Base-by-base conservation (phyloP, 2,113 vertebrate species). In the Grammomys surdaster region DNA sequence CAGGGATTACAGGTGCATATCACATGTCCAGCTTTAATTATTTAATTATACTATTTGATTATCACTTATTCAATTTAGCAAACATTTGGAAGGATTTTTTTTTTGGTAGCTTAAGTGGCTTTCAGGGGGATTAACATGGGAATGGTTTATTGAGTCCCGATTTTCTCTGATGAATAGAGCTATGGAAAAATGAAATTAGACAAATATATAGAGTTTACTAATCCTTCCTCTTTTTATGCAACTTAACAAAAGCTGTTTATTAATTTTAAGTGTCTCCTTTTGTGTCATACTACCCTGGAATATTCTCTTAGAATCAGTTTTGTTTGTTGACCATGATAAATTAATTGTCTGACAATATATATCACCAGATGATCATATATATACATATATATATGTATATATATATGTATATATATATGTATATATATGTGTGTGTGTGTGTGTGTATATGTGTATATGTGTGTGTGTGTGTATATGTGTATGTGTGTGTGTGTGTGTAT, bases 11-110 rank as follows among this genome's bases (percentile, higher is more conserved):
- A 63, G 40, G 54, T 20, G 8, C 14, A 20, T 9, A 16, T 26
- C 10, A 51, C 26, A 43, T 12, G 4, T n/a, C 36, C 26, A 14
- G 3, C 24, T 67, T 67, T 67, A 43, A 67, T 87, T 48, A 20
- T 56, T 94, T 87, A 77, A 70, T 60, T 43, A 70, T 36, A 9
- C 40, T 60, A 88, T 48, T 90, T 60, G 43, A 77, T 95, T 95
- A 67, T 60, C 60, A 65, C 81, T 86, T 73, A 92, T 31, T 51
- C 12, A 94, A 3, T 86, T 94, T 73, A 87, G 2, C 56, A 93
- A 92, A 19, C 31, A 76, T 73, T 96, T 90, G 5, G 10, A 60
- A 69, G 48, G 40, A 72, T n/a, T 36, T 40, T 40, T 40, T 82
- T 87, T 46, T 46, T 76, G 69, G 22, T 60, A 90, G 16, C 31